These are phyloP conservation scores for Stigmatopora nigra DNA, from an alignment of 2,113 vertebrate genomes.

Conservation along the genomic window DNA sequence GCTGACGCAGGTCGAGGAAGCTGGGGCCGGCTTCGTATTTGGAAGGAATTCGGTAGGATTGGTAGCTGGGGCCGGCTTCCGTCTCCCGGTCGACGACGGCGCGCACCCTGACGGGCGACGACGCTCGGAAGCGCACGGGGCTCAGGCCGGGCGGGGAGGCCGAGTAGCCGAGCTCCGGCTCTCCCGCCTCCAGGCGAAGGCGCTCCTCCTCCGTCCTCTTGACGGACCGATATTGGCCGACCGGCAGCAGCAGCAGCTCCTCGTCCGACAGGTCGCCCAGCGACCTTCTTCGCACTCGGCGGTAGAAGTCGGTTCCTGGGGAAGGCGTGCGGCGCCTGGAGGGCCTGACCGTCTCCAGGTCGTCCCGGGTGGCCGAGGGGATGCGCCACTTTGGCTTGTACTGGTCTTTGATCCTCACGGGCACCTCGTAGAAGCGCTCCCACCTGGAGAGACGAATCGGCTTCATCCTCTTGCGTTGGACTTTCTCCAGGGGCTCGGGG, in stretches of 20 bases:
- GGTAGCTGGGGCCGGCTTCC: slow-evolving; percentile 62
- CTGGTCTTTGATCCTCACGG: slow-evolving; percentile 89
- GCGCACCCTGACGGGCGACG: slow-evolving; percentile 70
- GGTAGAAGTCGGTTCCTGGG: slow-evolving; percentile 82
- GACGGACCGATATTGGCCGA: slow-evolving; percentile 90
- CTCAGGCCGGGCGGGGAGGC: slow-evolving; percentile 89
- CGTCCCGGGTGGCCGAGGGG: slow-evolving; percentile 84
- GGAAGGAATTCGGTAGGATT: too few relatives aligned
- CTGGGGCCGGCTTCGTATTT: too few relatives aligned
- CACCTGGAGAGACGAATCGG: slow-evolving; percentile 95
- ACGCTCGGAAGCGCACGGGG: slow-evolving; percentile 87
- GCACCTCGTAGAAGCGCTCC: slow-evolving; percentile 96
- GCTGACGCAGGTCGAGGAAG: slow-evolving; percentile 82
- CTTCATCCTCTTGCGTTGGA: slow-evolving; percentile 86
- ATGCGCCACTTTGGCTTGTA: slow-evolving; percentile 91
- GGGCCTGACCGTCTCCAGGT: slow-evolving; percentile 92
- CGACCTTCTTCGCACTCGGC: slow-evolving; percentile 82
- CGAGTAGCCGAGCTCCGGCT: slow-evolving; percentile 88
- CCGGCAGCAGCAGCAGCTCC: slow-evolving; percentile 88
- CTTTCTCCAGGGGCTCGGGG: slow-evolving; percentile 88
- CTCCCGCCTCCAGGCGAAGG: slow-evolving; percentile 82
- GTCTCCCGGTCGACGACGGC: slow-evolving; percentile 70
- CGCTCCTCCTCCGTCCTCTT: slow-evolving; percentile 93
- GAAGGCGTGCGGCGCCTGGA: slow-evolving; percentile 81
- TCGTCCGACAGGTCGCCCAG: slow-evolving; percentile 92